phyloP scores from a whole-genome alignment of 2,113 vertebrate species.

The Syrrhaptes paradoxus region DNA sequence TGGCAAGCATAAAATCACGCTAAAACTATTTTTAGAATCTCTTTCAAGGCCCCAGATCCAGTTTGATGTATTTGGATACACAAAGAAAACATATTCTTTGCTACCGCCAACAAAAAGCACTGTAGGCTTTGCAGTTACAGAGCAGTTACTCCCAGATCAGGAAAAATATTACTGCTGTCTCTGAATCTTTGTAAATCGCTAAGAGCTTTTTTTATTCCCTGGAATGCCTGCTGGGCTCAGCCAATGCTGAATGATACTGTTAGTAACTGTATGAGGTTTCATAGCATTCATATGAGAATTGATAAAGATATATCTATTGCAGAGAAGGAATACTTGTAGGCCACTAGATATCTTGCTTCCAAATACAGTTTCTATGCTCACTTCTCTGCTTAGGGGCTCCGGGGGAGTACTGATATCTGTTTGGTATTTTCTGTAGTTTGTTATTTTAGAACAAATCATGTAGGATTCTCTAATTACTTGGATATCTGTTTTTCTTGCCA shows the following conservation, averaged over 20 bases:
- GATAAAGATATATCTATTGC: background rate
- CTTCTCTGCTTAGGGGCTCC: background rate
- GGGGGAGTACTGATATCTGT: background rate
- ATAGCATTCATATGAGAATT: background rate
- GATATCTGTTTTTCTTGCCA: background rate
- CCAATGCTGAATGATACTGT: background rate
- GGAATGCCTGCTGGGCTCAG: background rate
- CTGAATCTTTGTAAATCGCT: background rate
- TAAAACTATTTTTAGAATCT: background rate
- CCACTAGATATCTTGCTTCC: background rate
- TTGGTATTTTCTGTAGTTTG: background rate
- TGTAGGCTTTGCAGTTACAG: background rate
- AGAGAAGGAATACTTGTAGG: background rate
- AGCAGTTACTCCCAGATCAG: background rate
- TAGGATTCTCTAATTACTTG: background rate
- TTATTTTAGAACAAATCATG: background rate
- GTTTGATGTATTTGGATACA: background rate
- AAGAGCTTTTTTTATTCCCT: background rate
- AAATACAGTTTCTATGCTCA: background rate
- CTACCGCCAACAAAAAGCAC: background rate
- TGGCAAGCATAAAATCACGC: background rate
- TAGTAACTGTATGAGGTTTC: background rate
- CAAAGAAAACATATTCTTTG: background rate
- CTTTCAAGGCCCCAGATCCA: background rate
- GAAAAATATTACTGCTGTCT: background rate